A percentile compares a stretch with the other conserved stretches of the same genome.
phyloP scores from a whole-genome alignment of 2,888 invertebrate species.

The Tipula helvola region DNA sequence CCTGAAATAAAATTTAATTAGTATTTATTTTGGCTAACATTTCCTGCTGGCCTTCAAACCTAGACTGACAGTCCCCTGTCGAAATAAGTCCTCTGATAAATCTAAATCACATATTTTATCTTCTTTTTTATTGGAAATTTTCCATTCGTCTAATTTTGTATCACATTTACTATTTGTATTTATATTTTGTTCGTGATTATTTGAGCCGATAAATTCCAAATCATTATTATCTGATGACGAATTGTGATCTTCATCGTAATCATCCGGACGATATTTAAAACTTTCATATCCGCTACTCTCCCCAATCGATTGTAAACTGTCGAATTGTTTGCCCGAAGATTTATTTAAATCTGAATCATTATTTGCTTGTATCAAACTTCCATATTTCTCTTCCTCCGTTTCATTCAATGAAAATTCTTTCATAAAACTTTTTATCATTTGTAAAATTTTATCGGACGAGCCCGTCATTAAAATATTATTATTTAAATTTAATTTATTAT shows the following conservation, averaged over 20 bases:
- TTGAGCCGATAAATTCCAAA: slow-evolving; percentile 19
- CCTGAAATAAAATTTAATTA: slow-evolving; percentile 36
- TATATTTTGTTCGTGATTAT: slow-evolving; percentile 21
- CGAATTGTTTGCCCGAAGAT: slow-evolving; percentile 28
- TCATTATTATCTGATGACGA: slow-evolving; percentile 24
- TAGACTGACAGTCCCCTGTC: slow-evolving; percentile 35
- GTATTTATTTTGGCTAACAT: not conserved
- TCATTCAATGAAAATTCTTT: slow-evolving; percentile 25
- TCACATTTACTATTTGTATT: slow-evolving; percentile 16
- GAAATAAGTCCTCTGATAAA: slow-evolving; percentile 36
- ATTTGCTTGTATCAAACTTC: not conserved
- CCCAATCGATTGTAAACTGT: slow-evolving; percentile 57
- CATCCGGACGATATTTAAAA: slow-evolving; percentile 45
- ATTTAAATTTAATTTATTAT: not conserved
- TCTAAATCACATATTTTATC: slow-evolving; percentile 31
- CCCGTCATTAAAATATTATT: slow-evolving; percentile 17
- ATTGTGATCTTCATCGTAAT: slow-evolving; percentile 29
- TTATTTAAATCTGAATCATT: not conserved
- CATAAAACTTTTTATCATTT: slow-evolving; percentile 32
- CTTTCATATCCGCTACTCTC: slow-evolving; percentile 68
- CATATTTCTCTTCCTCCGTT: slow-evolving; percentile 6
- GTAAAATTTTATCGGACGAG: slow-evolving; percentile 25
- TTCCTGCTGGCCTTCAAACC: slow-evolving; percentile 22
- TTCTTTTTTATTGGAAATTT: slow-evolving; percentile 27
- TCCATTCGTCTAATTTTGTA: slow-evolving; percentile 26